A percentile compares a stretch with the other conserved stretches of the same genome.
Evolutionary conservation across 2,888 invertebrate genomes (phyloP).

Genomic region (Caenorhabditis sinica): DNA sequence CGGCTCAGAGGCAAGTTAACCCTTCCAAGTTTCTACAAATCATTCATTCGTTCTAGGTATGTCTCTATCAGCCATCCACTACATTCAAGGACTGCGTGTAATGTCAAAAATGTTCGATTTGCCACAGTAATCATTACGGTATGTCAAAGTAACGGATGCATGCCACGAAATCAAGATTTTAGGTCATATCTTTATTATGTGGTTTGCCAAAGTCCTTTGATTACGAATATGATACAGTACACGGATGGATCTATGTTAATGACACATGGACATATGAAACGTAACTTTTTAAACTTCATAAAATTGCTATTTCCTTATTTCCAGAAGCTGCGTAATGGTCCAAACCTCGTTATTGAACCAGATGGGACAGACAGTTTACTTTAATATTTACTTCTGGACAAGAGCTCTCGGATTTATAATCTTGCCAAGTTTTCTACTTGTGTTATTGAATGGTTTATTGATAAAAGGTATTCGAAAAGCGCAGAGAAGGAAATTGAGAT

Average conservation of each 20-base stretch:
- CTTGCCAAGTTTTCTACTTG: conserved; percentile 92
- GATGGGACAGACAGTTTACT: conserved; percentile 88
- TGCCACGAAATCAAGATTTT: background rate
- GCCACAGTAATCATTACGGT: conserved; percentile 90
- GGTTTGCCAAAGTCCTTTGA: conserved; percentile 92
- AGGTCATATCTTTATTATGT: conserved; percentile 88
- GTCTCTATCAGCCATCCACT: conserved; percentile 96
- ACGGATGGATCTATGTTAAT: conserved; percentile 86
- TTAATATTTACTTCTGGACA: conserved; percentile 88
- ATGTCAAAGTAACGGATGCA: background rate
- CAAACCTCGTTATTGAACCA: conserved; percentile 74
- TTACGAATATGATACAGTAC: conserved; percentile 86
- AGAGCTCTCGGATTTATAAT: conserved; percentile 94
- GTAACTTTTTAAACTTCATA: conserved; percentile 34
- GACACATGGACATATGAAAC: conserved; percentile 71
- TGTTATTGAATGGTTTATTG: conserved; percentile 92
- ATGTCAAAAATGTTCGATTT: conserved; percentile 86
- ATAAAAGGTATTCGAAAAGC: conserved; percentile 92
- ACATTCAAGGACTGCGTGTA: conserved; percentile 90
- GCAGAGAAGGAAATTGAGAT: conserved; percentile 89
- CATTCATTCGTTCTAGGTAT: conserved; percentile 85
- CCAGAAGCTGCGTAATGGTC: conserved; percentile 77
- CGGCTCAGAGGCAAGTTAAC: conserved; percentile 88
- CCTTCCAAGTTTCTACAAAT: background rate
- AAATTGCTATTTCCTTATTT: conserved; percentile 20